Base-by-base conservation (phyloP, 2,888 invertebrate genomes). In the Leucoma salicis region DNA sequence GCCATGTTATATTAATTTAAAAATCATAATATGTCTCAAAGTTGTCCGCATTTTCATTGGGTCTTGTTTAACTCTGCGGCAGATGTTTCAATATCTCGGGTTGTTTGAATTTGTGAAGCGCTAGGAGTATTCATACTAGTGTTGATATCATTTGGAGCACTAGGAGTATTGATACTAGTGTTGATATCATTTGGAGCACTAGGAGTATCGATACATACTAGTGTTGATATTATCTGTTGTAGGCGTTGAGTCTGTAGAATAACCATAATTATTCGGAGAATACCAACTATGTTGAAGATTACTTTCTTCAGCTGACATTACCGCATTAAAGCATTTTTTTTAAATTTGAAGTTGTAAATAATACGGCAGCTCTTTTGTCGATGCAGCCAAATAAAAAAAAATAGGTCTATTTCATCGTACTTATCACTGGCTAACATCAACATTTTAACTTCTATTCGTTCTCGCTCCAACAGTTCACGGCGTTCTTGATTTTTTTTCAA, bases 391-490 rank as follows among this genome's bases (percentile, higher is more conserved):
- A 29, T 29, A 12, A 13, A 29, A 29, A 29, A 29, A 29, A 35
- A 25, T 2, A 7, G 7, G 18, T 25, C 39, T 42, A 45, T 42
- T 45, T 49, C 49, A 43, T 50, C 43, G 29, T 41, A 39, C 37
- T 44, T 40, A 24, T 46, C 41, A 33, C 25, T 25, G 25, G 43
- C 37, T 40, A 15, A 29, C 42, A 49, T 43, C 42, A 53, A 44
- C 28, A 45, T 44, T 49, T 49, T 53, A 38, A 53, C 24, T 46
- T 49, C 46, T 32, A 39, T 46, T 25, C 43, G 47, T 47, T 50
- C 47, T 53, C 32, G 45, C 44, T 25, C 29, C 36, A 46, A 50
- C 21, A 46, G 41, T 39, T 25, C 5, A 25, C 25, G 25, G n/a
- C n/a, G 7, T 25, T 25, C 25, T 3, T 25, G 25, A 52, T 49